Conservation (phyloP, 2,113 vertebrate species). For the Orcinus orca region DNA sequence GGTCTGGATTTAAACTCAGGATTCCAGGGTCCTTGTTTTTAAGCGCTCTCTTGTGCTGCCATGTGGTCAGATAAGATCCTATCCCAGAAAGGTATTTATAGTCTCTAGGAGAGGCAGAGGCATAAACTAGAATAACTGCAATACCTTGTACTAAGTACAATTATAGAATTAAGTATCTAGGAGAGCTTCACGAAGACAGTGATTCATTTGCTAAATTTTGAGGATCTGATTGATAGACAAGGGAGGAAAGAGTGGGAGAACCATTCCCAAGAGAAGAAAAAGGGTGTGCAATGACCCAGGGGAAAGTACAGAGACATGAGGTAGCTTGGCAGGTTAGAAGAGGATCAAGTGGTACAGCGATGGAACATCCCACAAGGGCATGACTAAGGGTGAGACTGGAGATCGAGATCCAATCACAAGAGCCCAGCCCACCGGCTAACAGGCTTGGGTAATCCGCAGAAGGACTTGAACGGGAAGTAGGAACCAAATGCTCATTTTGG, state of each 20-base stretch:
- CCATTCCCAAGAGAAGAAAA: background rate
- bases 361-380: background rate
- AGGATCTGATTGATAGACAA: background rate
- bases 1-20: background rate
- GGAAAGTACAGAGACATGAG: background rate
- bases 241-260: background rate
- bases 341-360: background rate
- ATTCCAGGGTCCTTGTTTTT: background rate
- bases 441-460: background rate
- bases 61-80: background rate
- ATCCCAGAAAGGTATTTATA: background rate
- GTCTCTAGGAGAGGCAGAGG: background rate
- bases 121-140: background rate
- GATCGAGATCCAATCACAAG: background rate
- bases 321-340: background rate
- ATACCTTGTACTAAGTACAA: background rate
- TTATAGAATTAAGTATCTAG: background rate
- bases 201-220: background rate
- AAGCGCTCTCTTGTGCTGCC: background rate
- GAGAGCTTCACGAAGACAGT: background rate
- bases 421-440: too few relatives aligned
- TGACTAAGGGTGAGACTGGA: background rate
- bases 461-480: background rate
- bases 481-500: background rate
- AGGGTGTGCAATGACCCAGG: rapidly evolving